phyloP scores from a whole-genome alignment of 2,113 vertebrate species.

The Crotophaga sulcirostris region DNA sequence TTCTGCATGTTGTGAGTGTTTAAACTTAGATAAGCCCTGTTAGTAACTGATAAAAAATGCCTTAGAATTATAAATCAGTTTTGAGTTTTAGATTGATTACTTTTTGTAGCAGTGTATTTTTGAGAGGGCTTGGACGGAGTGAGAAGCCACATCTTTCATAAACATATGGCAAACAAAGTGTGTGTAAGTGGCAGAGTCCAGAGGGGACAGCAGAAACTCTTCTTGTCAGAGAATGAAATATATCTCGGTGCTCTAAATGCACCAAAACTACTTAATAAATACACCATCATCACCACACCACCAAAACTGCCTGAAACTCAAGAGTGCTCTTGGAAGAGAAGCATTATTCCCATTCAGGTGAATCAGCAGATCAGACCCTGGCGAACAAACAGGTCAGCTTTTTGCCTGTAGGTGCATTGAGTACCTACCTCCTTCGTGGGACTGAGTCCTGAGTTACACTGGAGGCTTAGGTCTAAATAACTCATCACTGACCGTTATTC shows the following conservation, averaged over 20 bases:
- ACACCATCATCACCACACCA: not conserved
- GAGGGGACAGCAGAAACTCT: not conserved
- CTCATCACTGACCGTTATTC: not conserved
- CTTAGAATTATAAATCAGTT: not conserved
- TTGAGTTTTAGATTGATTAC: rapidly evolving
- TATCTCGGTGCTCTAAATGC: not conserved
- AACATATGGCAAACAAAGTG: not conserved
- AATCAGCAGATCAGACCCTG: not conserved
- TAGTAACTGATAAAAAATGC: not conserved
- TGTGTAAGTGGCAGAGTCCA: not conserved
- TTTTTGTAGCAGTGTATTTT: not conserved
- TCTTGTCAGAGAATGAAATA: not conserved
- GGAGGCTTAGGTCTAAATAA: not conserved
- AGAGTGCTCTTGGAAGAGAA: not conserved
- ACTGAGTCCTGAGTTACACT: not conserved
- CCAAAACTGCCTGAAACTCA: not conserved
- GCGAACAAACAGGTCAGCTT: not conserved
- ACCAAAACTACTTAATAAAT: not conserved
- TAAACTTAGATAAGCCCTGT: not conserved
- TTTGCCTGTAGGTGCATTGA: not conserved
- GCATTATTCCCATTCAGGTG: not conserved
- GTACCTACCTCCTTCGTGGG: not conserved
- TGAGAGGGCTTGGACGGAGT: not conserved
- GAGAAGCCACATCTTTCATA: not conserved
- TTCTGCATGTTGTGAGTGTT: not conserved